Evolutionary conservation across 2,888 invertebrate species (phyloP).

Genomic region (Aspidiotus rigidus): DNA sequence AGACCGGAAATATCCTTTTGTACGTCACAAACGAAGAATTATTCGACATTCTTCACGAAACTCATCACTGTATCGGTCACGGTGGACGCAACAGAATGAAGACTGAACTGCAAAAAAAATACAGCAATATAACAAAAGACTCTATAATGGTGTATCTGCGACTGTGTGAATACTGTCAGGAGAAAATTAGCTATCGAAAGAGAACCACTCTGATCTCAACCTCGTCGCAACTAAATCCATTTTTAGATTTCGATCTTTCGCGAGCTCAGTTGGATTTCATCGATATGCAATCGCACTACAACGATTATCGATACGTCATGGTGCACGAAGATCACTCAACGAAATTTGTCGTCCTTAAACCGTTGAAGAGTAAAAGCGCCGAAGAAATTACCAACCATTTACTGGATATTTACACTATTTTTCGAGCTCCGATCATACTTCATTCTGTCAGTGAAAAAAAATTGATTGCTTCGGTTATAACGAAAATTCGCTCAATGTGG

Average conservation of each 20-base stretch:
- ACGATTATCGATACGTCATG: background rate
- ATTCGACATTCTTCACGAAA: conserved; percentile 30
- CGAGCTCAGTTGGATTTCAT: background rate
- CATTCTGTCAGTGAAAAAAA: conserved; percentile 37
- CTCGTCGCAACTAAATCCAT: too few species aligned
- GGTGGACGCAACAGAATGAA: conserved; percentile 30
- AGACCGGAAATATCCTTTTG: conserved; percentile 5
- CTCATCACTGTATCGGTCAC: conserved; percentile 24
- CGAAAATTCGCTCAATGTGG: conserved; percentile 19
- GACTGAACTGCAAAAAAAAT: conserved; percentile 26
- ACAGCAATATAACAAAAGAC: conserved; percentile 30
- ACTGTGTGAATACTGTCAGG: background rate
- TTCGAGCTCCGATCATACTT: conserved; percentile 37
- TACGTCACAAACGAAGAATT: conserved; percentile 23
- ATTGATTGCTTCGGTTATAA: conserved; percentile 12
- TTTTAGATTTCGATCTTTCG: background rate
- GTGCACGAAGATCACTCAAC: conserved; percentile 40
- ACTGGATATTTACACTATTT: conserved; percentile 35
- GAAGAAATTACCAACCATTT: conserved; percentile 40
- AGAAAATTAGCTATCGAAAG: background rate
- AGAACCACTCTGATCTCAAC: too few species aligned
- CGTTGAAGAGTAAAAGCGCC: conserved; percentile 39
- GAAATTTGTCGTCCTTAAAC: conserved; percentile 41
- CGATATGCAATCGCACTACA: background rate
- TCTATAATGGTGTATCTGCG: conserved; percentile 18